phyloP scores from a whole-genome alignment of 2,888 invertebrate genomes.

The Coecobrya sp. region DNA sequence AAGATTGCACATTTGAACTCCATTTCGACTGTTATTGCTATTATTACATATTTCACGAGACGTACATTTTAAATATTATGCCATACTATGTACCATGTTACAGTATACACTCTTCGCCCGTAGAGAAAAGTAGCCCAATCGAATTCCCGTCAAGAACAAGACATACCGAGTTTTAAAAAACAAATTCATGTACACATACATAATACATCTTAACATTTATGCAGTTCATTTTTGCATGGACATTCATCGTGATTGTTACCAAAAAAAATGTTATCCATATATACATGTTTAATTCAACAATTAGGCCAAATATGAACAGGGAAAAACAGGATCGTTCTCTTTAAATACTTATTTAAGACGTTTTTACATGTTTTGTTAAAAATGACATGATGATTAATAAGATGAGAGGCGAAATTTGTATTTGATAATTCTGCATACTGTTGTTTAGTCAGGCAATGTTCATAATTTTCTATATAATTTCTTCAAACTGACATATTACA shows the following conservation, averaged over 20 bases:
- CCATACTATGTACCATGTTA: not conserved
- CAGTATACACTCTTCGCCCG: not conserved
- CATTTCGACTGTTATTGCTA: slow-evolving; percentile 54
- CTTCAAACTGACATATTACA: slow-evolving; percentile 45
- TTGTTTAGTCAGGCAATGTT: slow-evolving; percentile 26
- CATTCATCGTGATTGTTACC: slow-evolving; percentile 48
- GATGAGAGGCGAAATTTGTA: slow-evolving; percentile 42
- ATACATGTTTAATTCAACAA: slow-evolving; percentile 59
- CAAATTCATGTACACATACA: not conserved
- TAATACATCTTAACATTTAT: slow-evolving; percentile 18
- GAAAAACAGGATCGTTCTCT: slow-evolving; percentile 49
- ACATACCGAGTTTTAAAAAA: slow-evolving; percentile 35
- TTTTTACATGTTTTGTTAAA: slow-evolving; percentile 68
- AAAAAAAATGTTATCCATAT: slow-evolving; percentile 27
- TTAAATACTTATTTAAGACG: slow-evolving; percentile 65
- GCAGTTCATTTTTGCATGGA: slow-evolving; percentile 51
- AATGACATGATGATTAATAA: slow-evolving; percentile 43
- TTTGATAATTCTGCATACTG: slow-evolving; percentile 16
- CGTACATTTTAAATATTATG: slow-evolving; percentile 27
- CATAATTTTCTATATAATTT: slow-evolving; percentile 57
- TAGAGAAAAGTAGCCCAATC: slow-evolving; percentile 31
- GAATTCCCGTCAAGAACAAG: slow-evolving; percentile 3
- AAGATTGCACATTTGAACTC: slow-evolving; percentile 59
- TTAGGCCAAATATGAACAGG: slow-evolving; percentile 69
- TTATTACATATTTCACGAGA: slow-evolving; percentile 17